These are phyloP conservation scores for Lasioglossum malachurum DNA, from an alignment of 2,888 invertebrate genomes.

Conservation along the genomic window DNA sequence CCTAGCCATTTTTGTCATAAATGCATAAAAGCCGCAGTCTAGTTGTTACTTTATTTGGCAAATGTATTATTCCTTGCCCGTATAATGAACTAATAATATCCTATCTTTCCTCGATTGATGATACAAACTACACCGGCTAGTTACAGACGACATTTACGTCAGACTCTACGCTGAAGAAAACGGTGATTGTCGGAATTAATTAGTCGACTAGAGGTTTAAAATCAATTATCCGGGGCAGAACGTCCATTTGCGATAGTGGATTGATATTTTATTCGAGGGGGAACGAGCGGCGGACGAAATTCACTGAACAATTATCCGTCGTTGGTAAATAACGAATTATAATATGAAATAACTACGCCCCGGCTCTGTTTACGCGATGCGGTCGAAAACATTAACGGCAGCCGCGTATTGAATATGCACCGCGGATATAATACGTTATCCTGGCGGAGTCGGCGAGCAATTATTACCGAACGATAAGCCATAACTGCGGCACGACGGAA, in stretches of 20 bases:
- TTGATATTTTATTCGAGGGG: not conserved
- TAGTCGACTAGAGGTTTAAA: not conserved
- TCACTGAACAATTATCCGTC: not conserved
- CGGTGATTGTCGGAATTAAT: not conserved
- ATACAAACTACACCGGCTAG: not conserved
- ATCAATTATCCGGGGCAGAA: not conserved
- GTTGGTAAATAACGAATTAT: not conserved
- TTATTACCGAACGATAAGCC: conserved; percentile 58
- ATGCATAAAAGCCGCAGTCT: no score
- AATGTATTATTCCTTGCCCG: no score
- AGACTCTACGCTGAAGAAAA: not conserved
- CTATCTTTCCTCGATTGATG: no score
- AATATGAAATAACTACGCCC: not conserved
- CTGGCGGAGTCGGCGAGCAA: conserved; percentile 39
- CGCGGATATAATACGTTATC: conserved; percentile 47
- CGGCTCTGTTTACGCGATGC: not conserved
- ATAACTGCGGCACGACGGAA: conserved; percentile 45
- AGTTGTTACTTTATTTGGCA: no score
- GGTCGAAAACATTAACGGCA: conserved; percentile 29
- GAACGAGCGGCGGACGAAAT: not conserved
- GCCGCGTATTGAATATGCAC: conserved; percentile 34
- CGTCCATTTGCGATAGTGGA: not conserved
- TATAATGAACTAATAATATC: no score
- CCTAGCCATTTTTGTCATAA: no score
- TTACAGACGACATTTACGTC: not conserved